A percentile compares a stretch with the other conserved stretches of the same genome.
These are phyloP conservation scores for Drosophila mayaguana DNA, from an alignment of 2,888 invertebrate species.

Conservation along the genomic window DNA sequence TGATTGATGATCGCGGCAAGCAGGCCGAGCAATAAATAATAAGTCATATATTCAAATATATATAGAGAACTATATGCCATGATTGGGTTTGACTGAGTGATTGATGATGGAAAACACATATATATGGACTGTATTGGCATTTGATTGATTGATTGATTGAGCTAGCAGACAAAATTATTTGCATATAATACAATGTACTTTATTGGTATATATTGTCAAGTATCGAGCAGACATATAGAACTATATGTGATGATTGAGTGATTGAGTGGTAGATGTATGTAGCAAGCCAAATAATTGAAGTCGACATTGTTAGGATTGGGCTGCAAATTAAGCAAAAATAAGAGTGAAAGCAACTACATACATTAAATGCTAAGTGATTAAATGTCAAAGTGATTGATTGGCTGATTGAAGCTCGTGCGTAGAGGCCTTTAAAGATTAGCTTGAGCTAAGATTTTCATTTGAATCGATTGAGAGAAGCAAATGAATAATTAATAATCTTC, in stretches of 20 bases:
- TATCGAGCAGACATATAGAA: background rate
- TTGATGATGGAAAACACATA: background rate
- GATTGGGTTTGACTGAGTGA: background rate
- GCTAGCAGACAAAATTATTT: background rate
- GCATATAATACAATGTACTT: no score
- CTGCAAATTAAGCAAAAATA: background rate
- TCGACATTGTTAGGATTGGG: background rate
- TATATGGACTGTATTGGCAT: no score
- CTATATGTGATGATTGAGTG: background rate
- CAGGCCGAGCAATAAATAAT: background rate
- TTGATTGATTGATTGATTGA: background rate
- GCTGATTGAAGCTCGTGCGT: background rate
- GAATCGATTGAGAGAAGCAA: background rate
- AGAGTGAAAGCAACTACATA: background rate
- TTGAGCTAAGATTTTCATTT: background rate
- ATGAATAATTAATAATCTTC: background rate
- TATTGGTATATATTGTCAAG: no score
- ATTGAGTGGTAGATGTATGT: background rate
- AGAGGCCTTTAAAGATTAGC: background rate
- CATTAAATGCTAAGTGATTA: no score
- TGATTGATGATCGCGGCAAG: conserved; percentile 2
- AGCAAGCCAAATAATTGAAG: no score
- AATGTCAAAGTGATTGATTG: conserved; percentile 3
- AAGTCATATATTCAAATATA: background rate
- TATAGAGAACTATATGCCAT: background rate